Base-by-base conservation (phyloP, 1,140 invertebrate species). In the Chlorops oryzae region DNA sequence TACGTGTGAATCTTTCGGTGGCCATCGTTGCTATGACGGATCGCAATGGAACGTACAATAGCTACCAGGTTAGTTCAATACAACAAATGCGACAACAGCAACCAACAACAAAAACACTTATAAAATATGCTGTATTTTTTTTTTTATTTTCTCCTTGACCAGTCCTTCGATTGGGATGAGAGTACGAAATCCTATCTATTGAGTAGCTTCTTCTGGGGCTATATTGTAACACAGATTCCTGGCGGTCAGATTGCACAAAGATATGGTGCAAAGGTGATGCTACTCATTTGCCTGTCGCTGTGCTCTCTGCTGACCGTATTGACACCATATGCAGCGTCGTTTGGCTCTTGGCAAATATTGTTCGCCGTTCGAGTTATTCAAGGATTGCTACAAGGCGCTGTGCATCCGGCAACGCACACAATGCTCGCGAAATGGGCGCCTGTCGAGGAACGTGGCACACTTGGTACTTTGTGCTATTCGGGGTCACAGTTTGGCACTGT, bases 321-420 rank as follows among this genome's bases (percentile, higher is more conserved):
- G 17, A 78, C 74, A 0, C 73, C 78, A 9, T 56, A 65, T 2
- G 37, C 35, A 0, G 49, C 66, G 13, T 45, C 55, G 5, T n/a
- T 58, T 9, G 78, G 81, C 3, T 81, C 78, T 15, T 85, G 81
- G 80, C 59, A 80, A 59, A 73, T 78, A 17, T 69, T 50, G n/a
- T 60, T 60, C 62, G 64, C 72, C 58, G 65, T 82, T 13, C 77
- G 91, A 28, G 79, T 90, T 1, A 52, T 87, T 0, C 82, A 88
- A 70, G 92, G 92, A 0, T 64, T 94, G 0, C 76, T 75, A 32
- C 83, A 94, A 74, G 91, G 90, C 21, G 80, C 88, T 5, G 78
- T 88, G n/a, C 86, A 88, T 64, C 91, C 91, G 0, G 80, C 82
- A 32, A 79, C 88, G 5, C 90, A 93, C 59, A 83, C 83, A 0